phyloP scores from a whole-genome alignment of 2,797 vertebrate species.

The Pangasius macronema region DNA sequence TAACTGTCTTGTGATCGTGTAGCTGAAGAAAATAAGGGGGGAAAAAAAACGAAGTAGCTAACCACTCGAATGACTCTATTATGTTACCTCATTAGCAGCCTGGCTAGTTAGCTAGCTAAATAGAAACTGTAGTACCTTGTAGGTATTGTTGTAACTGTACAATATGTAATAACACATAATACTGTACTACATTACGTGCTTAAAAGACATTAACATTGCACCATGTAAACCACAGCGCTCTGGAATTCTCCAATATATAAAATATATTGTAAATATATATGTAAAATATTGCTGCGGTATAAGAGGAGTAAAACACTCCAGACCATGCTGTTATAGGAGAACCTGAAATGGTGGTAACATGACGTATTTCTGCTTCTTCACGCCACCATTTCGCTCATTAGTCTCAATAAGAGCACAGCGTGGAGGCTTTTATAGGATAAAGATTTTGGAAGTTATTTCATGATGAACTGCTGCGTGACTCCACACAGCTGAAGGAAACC shows the following conservation, averaged over 20 bases:
- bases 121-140: neutral
- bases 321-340: too few species aligned
- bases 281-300: too few species aligned
- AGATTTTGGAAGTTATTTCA: neutral
- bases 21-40: neutral
- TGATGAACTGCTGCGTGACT: neutral
- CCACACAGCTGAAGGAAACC: too few species aligned
- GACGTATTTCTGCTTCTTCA: neutral
- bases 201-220: too few species aligned
- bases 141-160: neutral
- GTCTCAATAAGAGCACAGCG: neutral
- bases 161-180: too few species aligned
- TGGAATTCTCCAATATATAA: too few species aligned
- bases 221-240: neutral
- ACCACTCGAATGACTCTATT: neutral
- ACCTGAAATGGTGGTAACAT: too few species aligned
- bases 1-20: neutral
- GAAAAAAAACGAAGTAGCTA: too few species aligned
- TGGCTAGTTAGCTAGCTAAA: neutral
- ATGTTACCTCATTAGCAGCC: neutral
- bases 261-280: too few species aligned
- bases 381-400: neutral
- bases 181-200: too few species aligned
- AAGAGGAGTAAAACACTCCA: too few species aligned
- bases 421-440: neutral